Base-by-base conservation (phyloP, 1,140 invertebrate species). In the Ganaspis sp. region DNA sequence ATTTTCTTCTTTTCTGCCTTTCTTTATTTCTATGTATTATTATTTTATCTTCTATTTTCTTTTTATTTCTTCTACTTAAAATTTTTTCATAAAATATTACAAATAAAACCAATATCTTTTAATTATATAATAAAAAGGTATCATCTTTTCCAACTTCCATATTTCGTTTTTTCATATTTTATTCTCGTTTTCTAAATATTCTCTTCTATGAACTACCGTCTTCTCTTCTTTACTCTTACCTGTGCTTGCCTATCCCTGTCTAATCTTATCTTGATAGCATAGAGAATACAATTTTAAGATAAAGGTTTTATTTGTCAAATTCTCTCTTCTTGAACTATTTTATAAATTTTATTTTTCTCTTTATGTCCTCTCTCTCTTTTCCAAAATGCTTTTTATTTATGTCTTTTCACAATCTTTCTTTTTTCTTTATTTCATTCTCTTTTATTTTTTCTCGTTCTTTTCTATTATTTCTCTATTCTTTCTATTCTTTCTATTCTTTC, bases 291-390 rank as follows among this genome's bases (percentile, higher is more conserved):
- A 26, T 4, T 72, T 26, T 40, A 17, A 17, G 26, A 70, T 49
- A 40, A 42, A 11, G 37, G 19, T 69, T 69, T 70, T 17, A 69
- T 29, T 42, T 17, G 58, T 37, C n/a, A 6, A 40, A 40, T 15
- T 23, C 26, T 17, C 40, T 21, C 1, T 70, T 69, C 72, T 5
- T 42, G n/a, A n/a, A n/a, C n/a, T n/a, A n/a, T 37, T 34, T 6
- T 19, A 69, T 53, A 70, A 78, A 53, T 34, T 58, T 34, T 73
- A 26, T 72, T 26, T 78, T 58, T n/a, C n/a, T n/a, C n/a, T n/a
- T 72, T 17, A 54, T 45, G 45, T 54, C 78, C 21, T n/a, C 70
- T 58, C 69, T 73, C 40, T 45, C 64, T 69, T 78, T n/a, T 70
- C 69, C 17, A 15, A 34, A n/a, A n/a, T n/a, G n/a, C n/a, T 75